These are phyloP conservation scores for Poecile atricapillus DNA, from an alignment of 2,113 vertebrate species.

Conservation along the genomic window DNA sequence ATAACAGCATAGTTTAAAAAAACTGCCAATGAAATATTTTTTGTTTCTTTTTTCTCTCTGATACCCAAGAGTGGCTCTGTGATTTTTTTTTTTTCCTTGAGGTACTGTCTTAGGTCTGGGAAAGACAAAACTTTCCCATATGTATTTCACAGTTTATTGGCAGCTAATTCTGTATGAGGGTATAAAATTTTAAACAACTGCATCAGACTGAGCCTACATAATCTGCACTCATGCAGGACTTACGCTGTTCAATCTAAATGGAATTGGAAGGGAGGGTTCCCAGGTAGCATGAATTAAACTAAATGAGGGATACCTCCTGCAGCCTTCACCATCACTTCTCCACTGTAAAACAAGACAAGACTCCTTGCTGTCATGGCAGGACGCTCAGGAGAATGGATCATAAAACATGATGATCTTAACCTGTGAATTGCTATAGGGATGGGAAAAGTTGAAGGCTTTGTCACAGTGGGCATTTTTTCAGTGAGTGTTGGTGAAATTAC, in stretches of 20 bases:
- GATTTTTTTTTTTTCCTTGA: not conserved
- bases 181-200: slow-evolving; percentile 15
- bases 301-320: not conserved
- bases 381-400: not conserved
- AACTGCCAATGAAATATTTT: not conserved
- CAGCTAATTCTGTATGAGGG: not conserved
- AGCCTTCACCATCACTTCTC: not conserved
- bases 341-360: slow-evolving; percentile 1
- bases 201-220: not conserved
- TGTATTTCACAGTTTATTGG: not conserved
- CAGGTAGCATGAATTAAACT: slow-evolving; percentile 13
- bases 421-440: not conserved
- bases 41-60: not conserved
- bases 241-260: not conserved
- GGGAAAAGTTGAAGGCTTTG: not conserved
- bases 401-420: not conserved
- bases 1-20: not conserved
- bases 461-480: not conserved
- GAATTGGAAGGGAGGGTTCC: slow-evolving; percentile 18
- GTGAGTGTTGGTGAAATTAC: not conserved
- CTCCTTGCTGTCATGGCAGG: not conserved
- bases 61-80: not conserved
- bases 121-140: not conserved
- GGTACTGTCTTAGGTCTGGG: not conserved
- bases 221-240: not conserved